Evolutionary conservation across 1,140 invertebrate genomes (phyloP).

Genomic region (Drosophila nigrodunni): DNA sequence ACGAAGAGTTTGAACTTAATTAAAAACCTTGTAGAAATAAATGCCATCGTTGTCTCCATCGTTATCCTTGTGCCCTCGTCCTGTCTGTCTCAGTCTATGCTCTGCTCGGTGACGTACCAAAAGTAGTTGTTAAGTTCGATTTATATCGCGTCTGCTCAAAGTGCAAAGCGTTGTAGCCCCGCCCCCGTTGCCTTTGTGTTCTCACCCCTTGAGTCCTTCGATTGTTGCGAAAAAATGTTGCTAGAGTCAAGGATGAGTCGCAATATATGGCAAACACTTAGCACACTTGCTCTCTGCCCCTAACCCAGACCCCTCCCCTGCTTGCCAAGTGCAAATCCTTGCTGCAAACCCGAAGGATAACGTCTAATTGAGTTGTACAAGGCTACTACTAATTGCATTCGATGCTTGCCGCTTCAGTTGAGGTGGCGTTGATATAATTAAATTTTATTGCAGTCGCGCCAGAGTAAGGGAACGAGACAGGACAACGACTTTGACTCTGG

Average conservation of each 20-base stretch:
- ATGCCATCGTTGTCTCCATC: slow-evolving; percentile 25
- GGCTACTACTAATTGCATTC: slow-evolving; percentile 83
- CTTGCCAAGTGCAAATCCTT: too few species aligned
- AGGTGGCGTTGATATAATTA: slow-evolving; percentile 74
- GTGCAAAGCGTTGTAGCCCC: slow-evolving; percentile 70
- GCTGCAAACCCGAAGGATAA: slow-evolving; percentile 5
- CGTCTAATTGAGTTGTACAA: slow-evolving; percentile 83
- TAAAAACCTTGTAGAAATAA: slow-evolving; percentile 80
- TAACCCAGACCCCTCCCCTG: neutral
- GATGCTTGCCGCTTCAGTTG: slow-evolving; percentile 78
- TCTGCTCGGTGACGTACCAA: slow-evolving; percentile 16
- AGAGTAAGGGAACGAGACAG: neutral
- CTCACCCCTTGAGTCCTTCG: too few species aligned
- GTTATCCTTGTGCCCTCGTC: neutral
- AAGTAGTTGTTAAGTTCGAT: slow-evolving; percentile 79
- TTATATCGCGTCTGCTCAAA: slow-evolving; percentile 68
- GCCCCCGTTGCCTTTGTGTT: neutral
- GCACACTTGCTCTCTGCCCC: neutral
- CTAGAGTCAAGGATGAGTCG: slow-evolving; percentile 44
- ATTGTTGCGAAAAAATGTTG: slow-evolving; percentile 40
- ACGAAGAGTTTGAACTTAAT: slow-evolving; percentile 72
- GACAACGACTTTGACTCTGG: slow-evolving; percentile 21
- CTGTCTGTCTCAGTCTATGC: neutral
- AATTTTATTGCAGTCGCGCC: slow-evolving; percentile 62
- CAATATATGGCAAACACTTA: slow-evolving; percentile 69